Percentiles rank a stretch among this genome's conserved stretches.
These are phyloP conservation scores for Fukomys damarensis DNA, from an alignment of 2,113 vertebrate species.

Conservation along the genomic window DNA sequence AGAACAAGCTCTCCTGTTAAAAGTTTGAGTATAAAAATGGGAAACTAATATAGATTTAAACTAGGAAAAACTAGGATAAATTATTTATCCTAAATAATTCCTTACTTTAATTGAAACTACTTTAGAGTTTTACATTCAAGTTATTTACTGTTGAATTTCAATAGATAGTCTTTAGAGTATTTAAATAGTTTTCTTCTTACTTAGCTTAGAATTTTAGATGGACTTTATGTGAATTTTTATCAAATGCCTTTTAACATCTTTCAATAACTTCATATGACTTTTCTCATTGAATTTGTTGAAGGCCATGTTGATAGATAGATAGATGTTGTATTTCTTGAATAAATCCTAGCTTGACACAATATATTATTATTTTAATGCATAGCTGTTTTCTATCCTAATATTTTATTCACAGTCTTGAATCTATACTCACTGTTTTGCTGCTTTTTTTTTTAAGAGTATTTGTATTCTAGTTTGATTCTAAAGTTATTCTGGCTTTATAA, in stretches of 20 bases:
- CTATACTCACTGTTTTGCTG: background rate
- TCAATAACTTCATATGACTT: background rate
- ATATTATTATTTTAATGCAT: background rate
- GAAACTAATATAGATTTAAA: background rate
- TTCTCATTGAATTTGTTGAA: background rate
- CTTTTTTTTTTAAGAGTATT: background rate
- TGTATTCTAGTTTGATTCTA: background rate
- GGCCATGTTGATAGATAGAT: background rate
- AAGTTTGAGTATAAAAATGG: background rate
- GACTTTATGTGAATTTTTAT: background rate
- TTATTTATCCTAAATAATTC: background rate
- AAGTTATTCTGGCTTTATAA: constrained; percentile 25
- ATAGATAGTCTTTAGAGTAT: constrained; percentile 4
- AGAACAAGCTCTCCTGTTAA: background rate
- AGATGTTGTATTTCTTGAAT: background rate
- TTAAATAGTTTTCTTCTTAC: background rate
- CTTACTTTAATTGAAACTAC: background rate
- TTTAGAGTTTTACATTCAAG: background rate
- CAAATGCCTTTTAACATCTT: background rate
- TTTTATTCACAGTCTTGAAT: background rate
- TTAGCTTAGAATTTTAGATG: background rate
- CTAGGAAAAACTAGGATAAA: background rate
- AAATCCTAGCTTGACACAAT: background rate
- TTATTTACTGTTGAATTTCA: background rate
- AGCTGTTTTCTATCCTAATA: background rate